phyloP scores from a whole-genome alignment of 2,113 vertebrate genomes.

The Seriola aureovittata region DNA sequence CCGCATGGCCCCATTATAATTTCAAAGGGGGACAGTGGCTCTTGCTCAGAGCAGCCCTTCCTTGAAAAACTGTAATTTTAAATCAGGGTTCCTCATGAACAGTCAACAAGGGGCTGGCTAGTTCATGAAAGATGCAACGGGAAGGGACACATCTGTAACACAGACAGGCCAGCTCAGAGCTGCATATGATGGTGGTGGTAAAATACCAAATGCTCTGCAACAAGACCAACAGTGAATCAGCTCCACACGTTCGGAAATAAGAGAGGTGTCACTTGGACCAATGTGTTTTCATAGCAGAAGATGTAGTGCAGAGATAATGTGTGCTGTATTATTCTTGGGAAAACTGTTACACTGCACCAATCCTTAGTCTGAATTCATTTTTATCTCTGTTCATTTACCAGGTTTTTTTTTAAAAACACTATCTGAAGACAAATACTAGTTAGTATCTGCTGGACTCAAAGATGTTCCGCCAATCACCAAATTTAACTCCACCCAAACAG shows the following conservation, averaged over 20 bases:
- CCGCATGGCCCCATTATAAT: slow-evolving; percentile 80
- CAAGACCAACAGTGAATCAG: not conserved
- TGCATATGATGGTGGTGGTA: slow-evolving; percentile 17
- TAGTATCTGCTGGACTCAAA: no score
- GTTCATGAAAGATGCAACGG: slow-evolving; percentile 61
- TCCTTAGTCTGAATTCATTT: not conserved
- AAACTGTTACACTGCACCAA: not conserved
- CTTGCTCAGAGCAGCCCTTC: slow-evolving; percentile 48
- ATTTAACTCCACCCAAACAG: no score
- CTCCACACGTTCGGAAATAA: not conserved
- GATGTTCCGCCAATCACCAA: no score
- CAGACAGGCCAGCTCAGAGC: slow-evolving; percentile 22
- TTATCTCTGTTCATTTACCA: not conserved
- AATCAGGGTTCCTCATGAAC: slow-evolving; percentile 67
- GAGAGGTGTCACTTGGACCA: not conserved
- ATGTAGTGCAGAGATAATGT: not conserved
- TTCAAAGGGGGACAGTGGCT: slow-evolving; percentile 78
- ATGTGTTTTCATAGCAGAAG: slow-evolving; percentile 10
- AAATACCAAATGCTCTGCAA: slow-evolving; percentile 47
- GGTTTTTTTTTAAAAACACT: not conserved
- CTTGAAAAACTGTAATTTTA: slow-evolving; percentile 67
- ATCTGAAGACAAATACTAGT: no score
- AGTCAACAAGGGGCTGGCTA: slow-evolving; percentile 53
- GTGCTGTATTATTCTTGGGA: not conserved
- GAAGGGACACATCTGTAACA: slow-evolving; percentile 53